These are phyloP conservation scores for Brachionus rotundiformis DNA, from an alignment of 1,140 invertebrate genomes.

Conservation along the genomic window DNA sequence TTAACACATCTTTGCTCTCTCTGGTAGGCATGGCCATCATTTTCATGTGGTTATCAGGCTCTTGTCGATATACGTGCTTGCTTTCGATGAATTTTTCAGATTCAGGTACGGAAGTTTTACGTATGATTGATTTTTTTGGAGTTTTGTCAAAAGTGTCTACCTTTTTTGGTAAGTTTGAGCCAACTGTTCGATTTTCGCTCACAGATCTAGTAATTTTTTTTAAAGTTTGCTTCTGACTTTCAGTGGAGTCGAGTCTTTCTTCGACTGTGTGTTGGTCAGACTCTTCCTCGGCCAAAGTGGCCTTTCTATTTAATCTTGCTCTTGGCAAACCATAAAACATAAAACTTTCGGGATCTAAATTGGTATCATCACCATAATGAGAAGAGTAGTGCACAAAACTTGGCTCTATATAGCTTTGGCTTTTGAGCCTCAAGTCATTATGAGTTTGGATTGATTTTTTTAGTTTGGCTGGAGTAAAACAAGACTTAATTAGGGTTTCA, in stretches of 20 bases:
- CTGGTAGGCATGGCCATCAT: conserved; percentile 29
- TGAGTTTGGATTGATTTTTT: conserved; percentile 45
- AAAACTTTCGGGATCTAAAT: conserved; percentile 32
- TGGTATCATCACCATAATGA: conserved; percentile 17
- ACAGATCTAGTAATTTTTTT: conserved; percentile 7
- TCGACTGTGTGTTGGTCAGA: background rate
- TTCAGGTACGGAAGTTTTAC: background rate
- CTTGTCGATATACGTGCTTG: conserved; percentile 20
- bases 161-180: background rate
- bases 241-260: conserved; percentile 9
- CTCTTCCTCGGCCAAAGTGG: conserved; percentile 34
- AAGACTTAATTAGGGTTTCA: conserved; percentile 30
- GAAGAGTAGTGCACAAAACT: conserved; percentile 12
- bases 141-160: conserved; percentile 1
- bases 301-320: background rate
- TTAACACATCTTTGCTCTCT: conserved; percentile 2
- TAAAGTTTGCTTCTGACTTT: background rate
- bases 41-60: background rate
- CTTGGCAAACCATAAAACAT: conserved; percentile 41
- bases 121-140: conserved; percentile 22
- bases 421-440: conserved; percentile 31
- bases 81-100: background rate
- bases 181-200: background rate
- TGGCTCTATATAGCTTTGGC: conserved; percentile 14
- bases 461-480: conserved; percentile 27